Evolutionary conservation across 2,113 vertebrate species (phyloP).

Genomic region (Psephotus haematonotus): DNA sequence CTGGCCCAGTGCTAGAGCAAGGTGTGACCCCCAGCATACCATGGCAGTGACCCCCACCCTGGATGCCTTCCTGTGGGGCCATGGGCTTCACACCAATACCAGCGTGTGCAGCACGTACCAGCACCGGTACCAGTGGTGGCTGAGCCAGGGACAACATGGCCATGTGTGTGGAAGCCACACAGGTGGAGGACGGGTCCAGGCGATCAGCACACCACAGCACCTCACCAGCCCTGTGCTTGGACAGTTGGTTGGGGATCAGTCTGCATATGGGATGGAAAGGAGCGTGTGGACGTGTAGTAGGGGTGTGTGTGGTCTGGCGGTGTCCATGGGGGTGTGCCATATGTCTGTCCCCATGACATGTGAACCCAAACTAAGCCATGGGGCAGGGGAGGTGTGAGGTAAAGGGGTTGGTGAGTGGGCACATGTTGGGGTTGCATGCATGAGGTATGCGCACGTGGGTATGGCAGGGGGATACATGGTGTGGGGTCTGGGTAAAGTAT

Average conservation of each 20-base stretch:
- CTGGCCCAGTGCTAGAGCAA: accelerated
- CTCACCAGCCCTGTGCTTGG: neutral
- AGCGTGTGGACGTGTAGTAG: accelerated
- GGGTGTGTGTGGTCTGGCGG: neutral
- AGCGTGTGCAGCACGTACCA: neutral
- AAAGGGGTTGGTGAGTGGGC: neutral
- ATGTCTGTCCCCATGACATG: accelerated
- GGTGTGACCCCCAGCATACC: neutral
- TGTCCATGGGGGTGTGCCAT: accelerated
- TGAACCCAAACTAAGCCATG: accelerated
- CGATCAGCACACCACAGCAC: neutral
- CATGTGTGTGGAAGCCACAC: accelerated
- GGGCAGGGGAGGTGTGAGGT: neutral
- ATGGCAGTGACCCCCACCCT: neutral
- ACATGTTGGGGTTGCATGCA: neutral
- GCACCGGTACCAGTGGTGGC: neutral
- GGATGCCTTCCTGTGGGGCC: accelerated
- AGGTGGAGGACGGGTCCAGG: neutral
- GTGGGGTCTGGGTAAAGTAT: neutral
- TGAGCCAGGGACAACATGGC: neutral
- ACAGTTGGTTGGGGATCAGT: accelerated
- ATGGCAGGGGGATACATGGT: neutral
- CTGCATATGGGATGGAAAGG: neutral
- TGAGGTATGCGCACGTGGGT: neutral
- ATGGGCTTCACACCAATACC: accelerated